Base-by-base conservation (phyloP, 2,113 vertebrate species). In the Calidris pygmaea region DNA sequence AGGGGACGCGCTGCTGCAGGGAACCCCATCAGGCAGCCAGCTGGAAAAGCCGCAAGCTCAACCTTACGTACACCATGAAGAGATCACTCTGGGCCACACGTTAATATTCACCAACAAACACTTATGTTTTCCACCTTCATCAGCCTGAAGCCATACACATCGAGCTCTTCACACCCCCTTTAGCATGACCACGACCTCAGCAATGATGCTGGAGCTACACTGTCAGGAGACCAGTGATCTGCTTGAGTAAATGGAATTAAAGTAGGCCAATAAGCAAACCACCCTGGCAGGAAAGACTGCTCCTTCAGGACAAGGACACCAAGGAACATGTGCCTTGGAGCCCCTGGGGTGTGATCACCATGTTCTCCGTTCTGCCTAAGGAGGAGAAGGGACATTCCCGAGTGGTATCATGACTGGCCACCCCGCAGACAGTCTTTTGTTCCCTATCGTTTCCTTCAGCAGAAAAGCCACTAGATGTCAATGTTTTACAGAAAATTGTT, bases 381-480 rank as follows among this genome's bases (percentile, higher is more conserved):
- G 27, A 63, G 15, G 4, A 90, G 63, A 79, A 79, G 17, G 39
- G n/a, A 70, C 50, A 17, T 20, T 32, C 58, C 32, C 1, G 9
- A 71, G 56, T 10, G 27, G 77, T 53, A 67, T 3, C 7, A 4
- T 3, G 1, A 62, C 53, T 12, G 14, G 65, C 48, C 63, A 66
- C 56, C 39, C 19, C 1, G 2, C 77, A 90, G 52, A 34, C 37
- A 22, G 6, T 56, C 45, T 83, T 70, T 68, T 67, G 67, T n/a
- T 94, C 24, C n/a, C 37, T 27, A 32, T n/a, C 1, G 0, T 43
- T 91, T 76, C 82, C 72, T 95, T 74, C 5, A 2, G 47, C 78
- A 77, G 84, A 82, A 72, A 75, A 86, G 43, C 97, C 97, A 96
- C 97, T 96, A 97, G 97, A 96, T 97, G 97, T 97, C 97, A 96